Conservation (phyloP, 2,113 vertebrate species). For the Percina caprodes region DNA sequence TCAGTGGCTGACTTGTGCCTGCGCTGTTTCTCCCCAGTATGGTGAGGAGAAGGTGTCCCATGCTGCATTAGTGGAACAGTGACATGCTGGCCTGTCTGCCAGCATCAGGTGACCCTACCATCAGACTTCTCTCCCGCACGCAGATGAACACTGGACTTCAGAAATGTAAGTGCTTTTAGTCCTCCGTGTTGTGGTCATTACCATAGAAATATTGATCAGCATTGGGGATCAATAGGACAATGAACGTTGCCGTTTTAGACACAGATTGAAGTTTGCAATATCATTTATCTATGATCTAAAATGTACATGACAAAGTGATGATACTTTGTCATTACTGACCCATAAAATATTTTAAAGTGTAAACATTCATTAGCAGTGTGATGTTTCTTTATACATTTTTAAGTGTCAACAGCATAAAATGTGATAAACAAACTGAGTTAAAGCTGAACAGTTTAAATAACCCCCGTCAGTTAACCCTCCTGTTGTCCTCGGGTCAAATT, state of each 20-base stretch:
- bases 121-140: slow-evolving; percentile 94
- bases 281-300: neutral
- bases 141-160: slow-evolving; percentile 99
- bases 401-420: neutral
- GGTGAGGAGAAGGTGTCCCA: slow-evolving; percentile 86
- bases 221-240: neutral
- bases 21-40: slow-evolving; percentile 85
- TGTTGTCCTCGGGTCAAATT: too few species aligned
- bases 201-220: neutral
- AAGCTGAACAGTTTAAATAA: neutral
- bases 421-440: neutral
- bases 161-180: slow-evolving; percentile 92
- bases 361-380: neutral
- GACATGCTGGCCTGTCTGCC: slow-evolving; percentile 98
- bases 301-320: neutral
- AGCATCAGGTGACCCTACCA: slow-evolving; percentile 92
- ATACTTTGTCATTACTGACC: neutral
- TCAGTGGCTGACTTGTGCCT: slow-evolving; percentile 26
- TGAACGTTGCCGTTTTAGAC: neutral
- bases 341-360: neutral
- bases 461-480: too few species aligned
- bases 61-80: slow-evolving; percentile 91
- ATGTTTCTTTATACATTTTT: neutral
- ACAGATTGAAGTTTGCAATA: neutral
- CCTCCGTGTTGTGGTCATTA: neutral